Evolutionary conservation across 2,113 vertebrate species (phyloP), one percentile per base, ranked within the genome.

Genomic region (Glaucomys volans): DNA sequence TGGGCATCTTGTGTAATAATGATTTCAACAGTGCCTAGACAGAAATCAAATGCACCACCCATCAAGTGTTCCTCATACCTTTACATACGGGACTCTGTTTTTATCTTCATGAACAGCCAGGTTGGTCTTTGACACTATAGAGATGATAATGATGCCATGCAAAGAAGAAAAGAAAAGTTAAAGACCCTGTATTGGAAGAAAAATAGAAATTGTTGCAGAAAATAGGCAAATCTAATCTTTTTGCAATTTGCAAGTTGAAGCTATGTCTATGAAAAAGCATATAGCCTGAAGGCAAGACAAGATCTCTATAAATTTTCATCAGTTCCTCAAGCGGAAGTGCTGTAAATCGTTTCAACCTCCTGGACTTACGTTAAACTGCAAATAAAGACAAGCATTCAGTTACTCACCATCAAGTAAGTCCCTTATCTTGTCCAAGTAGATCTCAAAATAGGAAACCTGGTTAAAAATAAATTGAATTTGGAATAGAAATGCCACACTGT

Each of bases 381-480:
- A 59, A 87, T 57, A 52, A 69, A 90, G 37, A 95, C 89, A 96
- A 16, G 28, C 77, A 91, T 30, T 85, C 62, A 44, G 72, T 96
- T 93, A 98, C 98, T 99, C 85, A 99, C 99, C 99, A 95, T 99
- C 99, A 1, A 99, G 98, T 0, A 99, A 98, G 97, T 99, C 99
- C 98, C 99, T 98, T 97, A 99, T 99, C 99, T 99, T 99, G 98
- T 99, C 99, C 99, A 99, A 97, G 98, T 99, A 99, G 94, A 99
- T 99, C 98, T 99, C 99, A 98, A 99, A 99, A 98, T 99, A 99
- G 95, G 99, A 99, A 84, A 99, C 99, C 99, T 99, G 84, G 50
- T 96, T 93, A 37, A 94, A 98, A 97, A 98, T 44, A 95, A 98
- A 97, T 69, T 24, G 67, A 96, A 57, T 95, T 80, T 96, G 44